A percentile compares a stretch with the other conserved stretches of the same genome.
phyloP scores from a whole-genome alignment of 2,113 vertebrate genomes.

The Aix galericulata region DNA sequence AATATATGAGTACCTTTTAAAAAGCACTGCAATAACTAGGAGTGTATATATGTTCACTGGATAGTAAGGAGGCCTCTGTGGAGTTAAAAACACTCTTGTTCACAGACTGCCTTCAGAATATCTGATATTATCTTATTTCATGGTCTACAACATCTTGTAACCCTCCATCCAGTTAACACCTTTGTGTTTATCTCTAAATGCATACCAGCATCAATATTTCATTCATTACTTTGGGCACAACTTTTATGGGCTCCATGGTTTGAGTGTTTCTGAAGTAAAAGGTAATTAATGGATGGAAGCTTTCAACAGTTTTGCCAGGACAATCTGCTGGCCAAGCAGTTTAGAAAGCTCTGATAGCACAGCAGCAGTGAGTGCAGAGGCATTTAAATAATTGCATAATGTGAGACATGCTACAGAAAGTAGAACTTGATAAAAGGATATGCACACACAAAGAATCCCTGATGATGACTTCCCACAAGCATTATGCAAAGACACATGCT shows the following conservation, averaged over 20 bases:
- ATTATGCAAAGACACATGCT: background rate
- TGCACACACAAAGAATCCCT: background rate
- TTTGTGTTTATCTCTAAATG: slow-evolving; percentile 16
- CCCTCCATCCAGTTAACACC: slow-evolving; percentile 23
- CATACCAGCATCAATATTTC: slow-evolving; percentile 40
- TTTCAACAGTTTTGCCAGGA: slow-evolving; percentile 34
- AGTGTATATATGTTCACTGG: background rate
- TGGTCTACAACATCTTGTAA: slow-evolving; percentile 1
- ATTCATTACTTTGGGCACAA: slow-evolving; percentile 49
- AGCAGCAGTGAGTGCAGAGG: background rate
- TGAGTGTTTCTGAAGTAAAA: slow-evolving; percentile 56
- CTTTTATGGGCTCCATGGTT: slow-evolving; percentile 26
- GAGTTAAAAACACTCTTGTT: background rate
- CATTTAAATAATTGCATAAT: slow-evolving; percentile 45
- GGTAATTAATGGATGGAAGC: slow-evolving; percentile 61
- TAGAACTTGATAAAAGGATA: background rate
- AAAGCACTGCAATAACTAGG: background rate
- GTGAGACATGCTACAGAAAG: background rate
- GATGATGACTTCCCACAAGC: slow-evolving; percentile 3
- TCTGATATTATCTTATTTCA: background rate
- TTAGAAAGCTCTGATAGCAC: slow-evolving; percentile 24
- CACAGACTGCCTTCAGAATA: background rate
- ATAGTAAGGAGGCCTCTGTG: background rate
- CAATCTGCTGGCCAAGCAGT: slow-evolving; percentile 56
- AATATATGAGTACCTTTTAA: background rate